Base-by-base conservation (phyloP, 1,140 invertebrate genomes). In the Cydia pomonella region DNA sequence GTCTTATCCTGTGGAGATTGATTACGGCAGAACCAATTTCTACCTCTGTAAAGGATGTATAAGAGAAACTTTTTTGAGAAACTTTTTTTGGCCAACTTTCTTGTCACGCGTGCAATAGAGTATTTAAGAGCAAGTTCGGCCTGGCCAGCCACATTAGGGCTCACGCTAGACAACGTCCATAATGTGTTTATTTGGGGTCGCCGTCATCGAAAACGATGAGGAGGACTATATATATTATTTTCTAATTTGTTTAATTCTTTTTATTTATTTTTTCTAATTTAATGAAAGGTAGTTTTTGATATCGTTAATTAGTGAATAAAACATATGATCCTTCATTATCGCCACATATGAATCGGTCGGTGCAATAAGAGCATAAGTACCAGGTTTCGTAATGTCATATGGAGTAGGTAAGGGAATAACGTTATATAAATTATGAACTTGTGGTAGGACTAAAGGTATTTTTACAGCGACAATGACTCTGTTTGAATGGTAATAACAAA, bases 311-410 rank as follows among this genome's bases (percentile, higher is more conserved):
- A 73, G 29, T 23, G 75, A 76, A 21, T 76, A 76, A 53, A 76
- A 76, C 75, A 76, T 73, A 63, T 50, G 75, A 76, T 76, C 75
- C 44, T 27, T 71, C 72, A 69, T 76, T 76, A 76, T 76, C 47
- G 75, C 71, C 23, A 76, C 29, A 63, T 66, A 66, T 33, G 75
- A 71, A 13, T 41, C 63, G 2, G 59, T 73, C 7, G 75, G 75
- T n/a, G 41, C 50, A 9, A 76, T 64, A 53, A 76, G 75, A n/a
- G 44, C 59, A 41, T 38, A 76, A 27, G 75, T 76, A 62, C 73
- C 75, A 47, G 75, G 75, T 69, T 76, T 76, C 33, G 75, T 50
- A 44, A 66, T 50, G 29, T 76, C 75, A 25, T 76, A 76, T 10
- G 71, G 71, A 16, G 66, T 50, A 76, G 75, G 75, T 73, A 76